These are phyloP conservation scores for Thamnaconus septentrionalis DNA, from an alignment of 2,113 vertebrate genomes.

Conservation along the genomic window DNA sequence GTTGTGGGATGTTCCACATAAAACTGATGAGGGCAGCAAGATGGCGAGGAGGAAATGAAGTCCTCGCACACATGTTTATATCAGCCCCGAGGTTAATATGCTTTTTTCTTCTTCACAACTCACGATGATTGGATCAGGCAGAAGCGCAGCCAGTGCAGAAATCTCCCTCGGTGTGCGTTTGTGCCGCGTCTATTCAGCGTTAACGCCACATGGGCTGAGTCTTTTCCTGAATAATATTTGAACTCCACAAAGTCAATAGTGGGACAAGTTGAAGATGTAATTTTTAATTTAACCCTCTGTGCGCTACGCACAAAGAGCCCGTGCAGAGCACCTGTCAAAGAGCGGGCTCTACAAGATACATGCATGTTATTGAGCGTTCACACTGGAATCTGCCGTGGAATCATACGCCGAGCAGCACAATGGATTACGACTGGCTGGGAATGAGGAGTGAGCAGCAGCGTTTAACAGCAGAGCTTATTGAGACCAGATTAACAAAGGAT, in stretches of 20 bases:
- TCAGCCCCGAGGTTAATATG: constrained; percentile 66
- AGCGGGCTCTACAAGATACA: constrained; percentile 45
- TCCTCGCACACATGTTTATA: constrained; percentile 56
- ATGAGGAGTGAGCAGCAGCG: constrained; percentile 48
- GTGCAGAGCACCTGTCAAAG: constrained; percentile 7
- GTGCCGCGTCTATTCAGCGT: constrained; percentile 10
- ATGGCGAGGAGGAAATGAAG: constrained; percentile 64
- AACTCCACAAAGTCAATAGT: constrained; percentile 10
- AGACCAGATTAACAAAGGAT: constrained; percentile 69
- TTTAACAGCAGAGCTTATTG: constrained; percentile 54
- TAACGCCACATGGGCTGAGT: neutral
- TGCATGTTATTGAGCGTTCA: constrained; percentile 65
- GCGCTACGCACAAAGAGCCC: neutral
- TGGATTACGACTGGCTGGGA: constrained; percentile 59
- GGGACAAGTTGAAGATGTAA: constrained; percentile 2
- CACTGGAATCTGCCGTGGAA: constrained; percentile 61
- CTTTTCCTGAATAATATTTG: constrained; percentile 10
- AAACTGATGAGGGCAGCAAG: constrained; percentile 70
- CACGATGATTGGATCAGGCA: constrained; percentile 46
- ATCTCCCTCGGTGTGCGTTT: constrained; percentile 16
- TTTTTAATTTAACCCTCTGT: constrained; percentile 6
- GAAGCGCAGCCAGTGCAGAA: constrained; percentile 51
- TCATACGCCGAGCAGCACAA: constrained; percentile 52
- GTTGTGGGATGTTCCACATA: constrained; percentile 56
- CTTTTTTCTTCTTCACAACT: constrained; percentile 39